Conservation (phyloP, 2,113 vertebrate species). For the Ptychochromis oligacanthus region DNA sequence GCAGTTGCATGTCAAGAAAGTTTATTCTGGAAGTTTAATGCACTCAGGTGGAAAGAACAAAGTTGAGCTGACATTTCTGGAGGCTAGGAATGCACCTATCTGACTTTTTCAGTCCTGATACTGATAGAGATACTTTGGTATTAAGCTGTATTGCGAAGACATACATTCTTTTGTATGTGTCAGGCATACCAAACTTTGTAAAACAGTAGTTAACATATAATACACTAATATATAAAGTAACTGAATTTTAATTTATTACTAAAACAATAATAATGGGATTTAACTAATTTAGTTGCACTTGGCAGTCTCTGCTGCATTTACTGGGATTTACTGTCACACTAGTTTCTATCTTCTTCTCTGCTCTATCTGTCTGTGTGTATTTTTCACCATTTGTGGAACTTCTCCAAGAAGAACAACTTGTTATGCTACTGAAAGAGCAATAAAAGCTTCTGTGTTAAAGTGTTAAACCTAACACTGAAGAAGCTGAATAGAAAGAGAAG, state of each 20-base stretch:
- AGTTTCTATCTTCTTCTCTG: neutral
- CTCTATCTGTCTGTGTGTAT: neutral
- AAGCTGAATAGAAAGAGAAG: neutral
- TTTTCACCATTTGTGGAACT: neutral
- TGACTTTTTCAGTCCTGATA: neutral
- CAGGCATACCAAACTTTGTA: neutral
- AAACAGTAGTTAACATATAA: neutral
- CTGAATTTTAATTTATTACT: neutral
- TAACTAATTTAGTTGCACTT: neutral
- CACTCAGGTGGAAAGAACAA: neutral
- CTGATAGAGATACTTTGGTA: neutral
- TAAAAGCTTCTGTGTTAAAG: neutral
- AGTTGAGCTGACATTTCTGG: constrained; percentile 5
- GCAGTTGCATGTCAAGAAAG: neutral
- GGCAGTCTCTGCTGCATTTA: neutral
- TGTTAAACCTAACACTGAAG: neutral
- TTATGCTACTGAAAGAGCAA: neutral
- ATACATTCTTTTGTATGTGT: neutral
- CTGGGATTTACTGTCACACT: neutral
- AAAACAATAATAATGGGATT: neutral
- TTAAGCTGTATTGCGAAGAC: neutral
- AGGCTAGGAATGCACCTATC: constrained; percentile 6
- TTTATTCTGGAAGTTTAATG: neutral
- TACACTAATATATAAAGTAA: neutral
- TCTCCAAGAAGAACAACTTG: neutral